Evolutionary conservation across 2,888 invertebrate genomes (phyloP), one percentile per base, ranked within the genome.

Genomic region (Mythimna lalbum): DNA sequence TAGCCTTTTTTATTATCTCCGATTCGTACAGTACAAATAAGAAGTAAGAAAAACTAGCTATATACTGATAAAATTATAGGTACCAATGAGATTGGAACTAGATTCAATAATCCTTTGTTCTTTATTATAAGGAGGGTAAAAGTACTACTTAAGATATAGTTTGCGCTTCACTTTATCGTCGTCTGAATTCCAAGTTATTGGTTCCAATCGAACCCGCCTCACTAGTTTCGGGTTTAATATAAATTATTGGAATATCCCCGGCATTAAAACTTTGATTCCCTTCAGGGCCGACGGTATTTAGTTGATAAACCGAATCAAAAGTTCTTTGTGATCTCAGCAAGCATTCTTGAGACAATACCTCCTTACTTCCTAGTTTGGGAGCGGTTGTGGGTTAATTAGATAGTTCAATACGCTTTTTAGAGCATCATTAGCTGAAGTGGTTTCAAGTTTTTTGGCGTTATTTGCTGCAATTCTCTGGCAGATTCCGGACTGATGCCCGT

Each of bases 201-300:
- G 59, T 63, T 76, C 49, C 63, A 76, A 76, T 81, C 47, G 63
- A 63, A 68, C 62, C 53, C 69, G 69, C 31, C 63, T 49, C 63
- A 63, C 76, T 63, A 76, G 81, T 63, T 76, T 68, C 1, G 81
- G 76, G 55, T 76, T 76, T 80, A 80, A 76, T 76, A 76, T 80
- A 76, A 76, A 76, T 76, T 80, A 76, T 80, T 61, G 52, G 76
- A 76, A 76, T 76, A 67, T 80, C 67, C 61, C 23, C 36, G 43
- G 23, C 31, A 76, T 76, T 76, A 76, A 67, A 76, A 80, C 81
- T 80, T 76, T 21, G 33, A 75, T 66, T 57, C 57, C 76, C 47
- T 66, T 52, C 62, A 57, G 50, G 36, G 49, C 47, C 27, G 23
- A 39, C 53, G 43, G 47, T 75, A 76, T 75, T 76, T 57, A 49